These are phyloP conservation scores for Montipora capitata DNA, from an alignment of 92 coral and sea anemone species.

Conservation along the genomic window DNA sequence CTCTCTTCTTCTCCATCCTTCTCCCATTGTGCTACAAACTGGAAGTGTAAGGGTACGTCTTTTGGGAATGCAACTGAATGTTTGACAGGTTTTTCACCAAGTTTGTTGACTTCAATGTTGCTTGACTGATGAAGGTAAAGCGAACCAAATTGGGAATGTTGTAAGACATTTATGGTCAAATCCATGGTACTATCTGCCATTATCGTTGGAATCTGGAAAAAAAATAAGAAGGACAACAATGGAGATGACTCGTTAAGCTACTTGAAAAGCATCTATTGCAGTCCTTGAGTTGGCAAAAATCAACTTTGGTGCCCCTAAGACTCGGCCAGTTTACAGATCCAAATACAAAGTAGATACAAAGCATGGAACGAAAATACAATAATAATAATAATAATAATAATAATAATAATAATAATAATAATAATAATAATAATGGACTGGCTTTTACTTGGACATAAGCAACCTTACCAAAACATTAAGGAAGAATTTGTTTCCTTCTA, in stretches of 20 bases:
- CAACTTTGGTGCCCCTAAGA: no score
- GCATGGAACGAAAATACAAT: no score
- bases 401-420: no score
- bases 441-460: no score
- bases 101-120: slow-evolving; percentile 77
- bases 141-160: slow-evolving; percentile 83
- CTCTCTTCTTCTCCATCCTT: slow-evolving; percentile 67
- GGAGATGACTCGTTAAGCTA: background rate
- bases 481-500: no score
- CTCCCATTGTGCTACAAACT: slow-evolving; percentile 90
- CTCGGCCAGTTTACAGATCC: no score
- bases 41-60: slow-evolving; percentile 77
- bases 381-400: no score
- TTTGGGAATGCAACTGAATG: slow-evolving; percentile 68
- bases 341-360: no score
- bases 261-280: no score
- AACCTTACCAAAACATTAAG: no score
- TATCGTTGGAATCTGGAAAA: slow-evolving; percentile 82
- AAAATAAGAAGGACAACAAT: background rate
- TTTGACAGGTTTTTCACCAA: slow-evolving; percentile 74
- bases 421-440: no score
- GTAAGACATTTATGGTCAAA: slow-evolving; percentile 73
- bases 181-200: slow-evolving; percentile 90
- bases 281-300: no score
- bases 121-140: slow-evolving; percentile 88